These are phyloP conservation scores for Gymnodraco acuticeps DNA, from an alignment of 2,797 vertebrate genomes.

Conservation along the genomic window DNA sequence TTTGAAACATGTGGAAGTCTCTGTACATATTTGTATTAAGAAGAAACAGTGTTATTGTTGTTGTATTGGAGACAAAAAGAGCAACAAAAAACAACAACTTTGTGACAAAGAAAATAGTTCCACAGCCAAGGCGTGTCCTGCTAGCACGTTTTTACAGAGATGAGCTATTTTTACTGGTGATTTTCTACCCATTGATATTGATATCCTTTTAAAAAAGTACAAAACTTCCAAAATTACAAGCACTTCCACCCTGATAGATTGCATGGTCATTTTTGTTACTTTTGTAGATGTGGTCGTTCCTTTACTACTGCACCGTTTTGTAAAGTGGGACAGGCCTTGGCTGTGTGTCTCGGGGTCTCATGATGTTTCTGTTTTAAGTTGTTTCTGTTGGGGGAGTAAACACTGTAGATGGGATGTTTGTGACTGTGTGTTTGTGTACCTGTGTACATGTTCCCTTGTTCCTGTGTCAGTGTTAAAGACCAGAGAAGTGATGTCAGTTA, in stretches of 20 bases:
- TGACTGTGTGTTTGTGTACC: constrained; percentile 87
- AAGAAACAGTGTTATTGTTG: constrained; percentile 85
- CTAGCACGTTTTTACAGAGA: constrained; percentile 88
- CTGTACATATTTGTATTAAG: constrained; percentile 88
- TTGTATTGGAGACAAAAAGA: constrained; percentile 79
- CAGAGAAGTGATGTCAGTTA: constrained; percentile 86
- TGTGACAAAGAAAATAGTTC: constrained; percentile 77
- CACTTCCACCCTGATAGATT: constrained; percentile 86
- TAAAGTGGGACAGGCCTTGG: constrained; percentile 86
- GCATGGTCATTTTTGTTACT: constrained; percentile 82
- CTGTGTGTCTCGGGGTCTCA: constrained; percentile 79
- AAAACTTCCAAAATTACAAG: constrained; percentile 86
- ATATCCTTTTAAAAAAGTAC: constrained; percentile 83
- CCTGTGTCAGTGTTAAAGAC: constrained; percentile 87
- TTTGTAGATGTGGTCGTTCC: constrained; percentile 84
- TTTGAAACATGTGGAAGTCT: constrained; percentile 82
- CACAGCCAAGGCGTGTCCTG: constrained; percentile 87
- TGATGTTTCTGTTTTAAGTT: constrained; percentile 33
- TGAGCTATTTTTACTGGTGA: constrained; percentile 89
- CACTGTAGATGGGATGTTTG: constrained; percentile 83
- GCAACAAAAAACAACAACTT: constrained; percentile 62
- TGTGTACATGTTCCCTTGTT: constrained; percentile 85
- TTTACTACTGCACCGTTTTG: constrained; percentile 84
- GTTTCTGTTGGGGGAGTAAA: constrained; percentile 71
- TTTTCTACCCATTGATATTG: constrained; percentile 85